Percentiles rank a stretch among this genome's conserved stretches.
phyloP scores from a whole-genome alignment of 53 echinoderm and acorn worm genomes.

The Luidia sarsii region DNA sequence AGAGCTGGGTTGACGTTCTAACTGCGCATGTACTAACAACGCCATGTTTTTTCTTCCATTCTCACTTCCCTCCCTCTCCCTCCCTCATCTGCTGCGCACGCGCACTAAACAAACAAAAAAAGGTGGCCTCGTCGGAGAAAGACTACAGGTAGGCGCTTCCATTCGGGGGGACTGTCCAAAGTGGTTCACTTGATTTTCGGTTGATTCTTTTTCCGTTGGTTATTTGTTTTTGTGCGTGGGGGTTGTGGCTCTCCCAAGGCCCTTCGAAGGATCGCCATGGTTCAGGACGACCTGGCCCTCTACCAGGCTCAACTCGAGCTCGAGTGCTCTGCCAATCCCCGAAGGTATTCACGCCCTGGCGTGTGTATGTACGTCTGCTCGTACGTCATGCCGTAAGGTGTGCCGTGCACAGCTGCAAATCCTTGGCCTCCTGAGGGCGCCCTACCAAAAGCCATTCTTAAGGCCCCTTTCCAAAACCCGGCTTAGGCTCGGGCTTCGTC shows the following conservation, averaged over 20 bases:
- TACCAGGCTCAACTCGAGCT: slow-evolving; percentile 77
- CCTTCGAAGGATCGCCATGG: slow-evolving; percentile 81
- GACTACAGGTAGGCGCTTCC: slow-evolving; percentile 50
- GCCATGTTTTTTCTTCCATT: slow-evolving; percentile 49
- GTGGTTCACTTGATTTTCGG: background rate
- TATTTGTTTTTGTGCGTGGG: background rate
- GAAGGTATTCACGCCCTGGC: slow-evolving; percentile 94
- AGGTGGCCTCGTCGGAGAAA: slow-evolving; percentile 49
- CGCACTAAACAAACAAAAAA: too few relatives aligned
- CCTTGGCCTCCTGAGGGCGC: too few relatives aligned
- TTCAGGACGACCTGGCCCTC: slow-evolving; percentile 88
- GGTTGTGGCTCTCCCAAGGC: slow-evolving; percentile 71
- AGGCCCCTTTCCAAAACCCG: too few relatives aligned
- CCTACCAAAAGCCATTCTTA: too few relatives aligned
- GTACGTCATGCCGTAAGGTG: too few relatives aligned
- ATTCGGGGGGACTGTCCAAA: background rate
- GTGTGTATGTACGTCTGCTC: too few relatives aligned
- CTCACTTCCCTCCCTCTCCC: slow-evolving; percentile 24
- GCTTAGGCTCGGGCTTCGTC: too few relatives aligned
- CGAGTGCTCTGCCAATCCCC: slow-evolving; percentile 74
- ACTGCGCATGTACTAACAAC: slow-evolving; percentile 52
- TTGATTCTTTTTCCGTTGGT: slow-evolving; percentile 12
- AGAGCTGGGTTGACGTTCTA: too few relatives aligned
- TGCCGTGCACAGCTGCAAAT: too few relatives aligned
- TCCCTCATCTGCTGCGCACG: slow-evolving; percentile 56